Evolutionary conservation across 1,140 invertebrate genomes (phyloP), one percentile per base, ranked within the genome.

Genomic region (Penaeus vannamei): DNA sequence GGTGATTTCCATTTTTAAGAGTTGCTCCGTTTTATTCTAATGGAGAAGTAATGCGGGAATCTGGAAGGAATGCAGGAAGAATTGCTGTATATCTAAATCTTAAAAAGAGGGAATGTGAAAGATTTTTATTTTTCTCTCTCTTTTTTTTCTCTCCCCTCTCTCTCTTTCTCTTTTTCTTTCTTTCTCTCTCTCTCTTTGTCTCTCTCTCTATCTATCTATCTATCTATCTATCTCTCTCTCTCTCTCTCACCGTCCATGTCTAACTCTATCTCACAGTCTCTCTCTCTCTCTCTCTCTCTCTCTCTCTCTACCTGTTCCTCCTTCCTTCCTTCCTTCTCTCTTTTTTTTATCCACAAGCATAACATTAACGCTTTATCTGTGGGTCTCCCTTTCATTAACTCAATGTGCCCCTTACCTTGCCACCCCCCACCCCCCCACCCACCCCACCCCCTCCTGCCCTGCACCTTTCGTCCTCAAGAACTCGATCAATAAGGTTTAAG

Each of bases 161-260:
- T 53, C 46, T 53, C 46, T 81, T 53, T 82, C 53, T 59, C 53
- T 82, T 53, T 82, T 19, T 59, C 53, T 61, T 53, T 82, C 53
- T 59, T n/a, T 82, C 60, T 84, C 59, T 62, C 53, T 82, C 46
- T 82, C 53, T 59, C 26, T 84, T 29, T 64, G 20, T 62, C 26
- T 62, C 79, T 46, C 42, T 42, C 26, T 81, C 32, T 81, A 14
- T 23, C 17, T 22, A 2, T 22, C 32, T 59, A 0, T 7, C 19
- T 61, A n/a, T n/a, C n/a, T 5, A 26, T 22, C 32, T 19, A 42
- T 32, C 32, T 19, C 26, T 62, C n/a, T 46, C 32, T 66, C 17
- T 19, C 42, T 19, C 26, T 26, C 72, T 60, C 26, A 22, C 60
- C 12, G 19, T n/a, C 46, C 12, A 7, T 46, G 17, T 26, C 20